phyloP scores from a whole-genome alignment of 2,113 vertebrate genomes.

The Tenrec ecaudatus region DNA sequence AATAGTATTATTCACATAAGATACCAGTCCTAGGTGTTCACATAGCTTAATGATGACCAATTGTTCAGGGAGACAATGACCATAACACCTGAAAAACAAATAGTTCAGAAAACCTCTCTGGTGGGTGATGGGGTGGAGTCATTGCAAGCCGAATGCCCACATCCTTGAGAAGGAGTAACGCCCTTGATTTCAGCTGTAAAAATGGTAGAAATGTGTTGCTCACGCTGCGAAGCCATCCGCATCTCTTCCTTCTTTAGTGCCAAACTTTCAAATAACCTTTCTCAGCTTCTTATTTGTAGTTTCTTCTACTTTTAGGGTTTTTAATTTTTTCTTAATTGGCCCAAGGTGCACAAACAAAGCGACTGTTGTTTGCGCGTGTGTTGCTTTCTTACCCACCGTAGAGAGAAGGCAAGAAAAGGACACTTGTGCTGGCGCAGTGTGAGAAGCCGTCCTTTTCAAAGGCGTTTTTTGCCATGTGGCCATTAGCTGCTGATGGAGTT shows the following conservation, averaged over 20 bases:
- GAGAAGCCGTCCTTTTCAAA: slow-evolving; percentile 71
- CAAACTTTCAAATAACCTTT: slow-evolving; percentile 69
- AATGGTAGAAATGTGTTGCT: slow-evolving; percentile 66
- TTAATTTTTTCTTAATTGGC: slow-evolving; percentile 19
- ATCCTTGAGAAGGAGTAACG: slow-evolving; percentile 66
- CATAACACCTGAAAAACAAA: not conserved
- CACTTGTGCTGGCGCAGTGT: slow-evolving; percentile 44
- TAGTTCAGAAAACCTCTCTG: slow-evolving; percentile 49
- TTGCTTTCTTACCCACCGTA: slow-evolving; percentile 58
- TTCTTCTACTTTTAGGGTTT: slow-evolving; percentile 47
- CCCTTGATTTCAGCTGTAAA: slow-evolving; percentile 71
- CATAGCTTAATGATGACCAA: not conserved
- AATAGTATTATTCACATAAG: not conserved
- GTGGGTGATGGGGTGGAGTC: slow-evolving; percentile 54
- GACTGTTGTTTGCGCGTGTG: slow-evolving; percentile 29
- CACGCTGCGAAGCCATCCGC: slow-evolving; percentile 52
- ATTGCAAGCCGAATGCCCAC: slow-evolving; percentile 67
- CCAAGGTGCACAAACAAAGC: slow-evolving; percentile 9
- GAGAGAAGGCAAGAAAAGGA: slow-evolving; percentile 62
- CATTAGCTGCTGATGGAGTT: slow-evolving; percentile 82
- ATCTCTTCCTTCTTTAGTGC: slow-evolving; percentile 55
- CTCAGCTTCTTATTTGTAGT: slow-evolving; percentile 47
- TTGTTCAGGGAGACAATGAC: slow-evolving; percentile 60
- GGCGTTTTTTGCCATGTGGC: slow-evolving; percentile 72
- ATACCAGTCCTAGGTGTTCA: not conserved